These are phyloP conservation scores for Gastrophysa polygoni DNA, from an alignment of 2,888 invertebrate species.

Conservation along the genomic window DNA sequence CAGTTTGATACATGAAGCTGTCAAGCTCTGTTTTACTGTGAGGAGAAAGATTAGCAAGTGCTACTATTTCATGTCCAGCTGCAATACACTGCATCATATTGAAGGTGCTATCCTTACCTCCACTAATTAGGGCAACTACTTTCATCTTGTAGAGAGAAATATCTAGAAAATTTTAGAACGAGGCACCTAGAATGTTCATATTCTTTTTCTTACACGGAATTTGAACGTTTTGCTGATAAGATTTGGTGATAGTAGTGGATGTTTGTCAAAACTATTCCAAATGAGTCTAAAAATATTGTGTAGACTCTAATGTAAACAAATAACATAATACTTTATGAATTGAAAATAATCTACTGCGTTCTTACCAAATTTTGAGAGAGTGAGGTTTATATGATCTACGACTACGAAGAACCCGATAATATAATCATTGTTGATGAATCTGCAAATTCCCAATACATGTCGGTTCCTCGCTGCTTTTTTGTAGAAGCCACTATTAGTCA, in stretches of 20 bases:
- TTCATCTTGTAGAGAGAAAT: conserved; percentile 65
- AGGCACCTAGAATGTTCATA: too few species aligned
- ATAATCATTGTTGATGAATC: not conserved
- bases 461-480: not conserved
- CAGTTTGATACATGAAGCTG: conserved; percentile 97
- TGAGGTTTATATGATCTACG: not conserved
- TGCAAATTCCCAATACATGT: not conserved
- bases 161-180: not conserved
- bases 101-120: conserved; percentile 99
- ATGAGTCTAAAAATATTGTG: not conserved
- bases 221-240: not conserved
- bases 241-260: not conserved
- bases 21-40: conserved; percentile 73
- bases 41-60: conserved; percentile 94
- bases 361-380: not conserved
- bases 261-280: not conserved
- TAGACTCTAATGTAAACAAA: not conserved
- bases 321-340: not conserved
- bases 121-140: conserved; percentile 90
- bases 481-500: too few species aligned
- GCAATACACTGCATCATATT: conserved; percentile 98
- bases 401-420: not conserved
- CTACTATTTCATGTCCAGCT: conserved; percentile 94
- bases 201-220: too few species aligned
- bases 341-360: too few species aligned